phyloP scores from a whole-genome alignment of 2,888 invertebrate genomes.

The Drosophila paranaensis region DNA sequence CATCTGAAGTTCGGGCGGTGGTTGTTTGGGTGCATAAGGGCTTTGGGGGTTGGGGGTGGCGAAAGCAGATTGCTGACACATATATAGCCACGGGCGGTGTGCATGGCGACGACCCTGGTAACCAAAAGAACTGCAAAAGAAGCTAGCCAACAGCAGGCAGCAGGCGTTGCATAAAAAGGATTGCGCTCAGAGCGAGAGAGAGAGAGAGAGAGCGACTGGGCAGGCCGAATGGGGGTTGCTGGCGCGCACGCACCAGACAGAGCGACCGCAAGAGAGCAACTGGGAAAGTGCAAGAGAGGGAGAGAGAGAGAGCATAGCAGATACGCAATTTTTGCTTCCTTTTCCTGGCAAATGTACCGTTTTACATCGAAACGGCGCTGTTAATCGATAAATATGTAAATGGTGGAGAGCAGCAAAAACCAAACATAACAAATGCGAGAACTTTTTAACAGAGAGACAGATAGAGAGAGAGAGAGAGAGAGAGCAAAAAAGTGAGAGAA shows the following conservation, averaged over 20 bases:
- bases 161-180: slow-evolving; percentile 36
- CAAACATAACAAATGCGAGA: slow-evolving; percentile 57
- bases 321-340: slow-evolving; percentile 34
- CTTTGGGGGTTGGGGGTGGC: slow-evolving; percentile 11
- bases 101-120: slow-evolving; percentile 60
- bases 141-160: slow-evolving; percentile 15
- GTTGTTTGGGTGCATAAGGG: slow-evolving; percentile 34
- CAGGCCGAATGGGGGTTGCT: slow-evolving; percentile 31
- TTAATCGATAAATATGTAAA: slow-evolving; percentile 38
- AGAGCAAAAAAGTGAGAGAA: slow-evolving; percentile 5
- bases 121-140: slow-evolving; percentile 57
- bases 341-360: slow-evolving; percentile 51
- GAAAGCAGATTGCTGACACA: slow-evolving; percentile 57
- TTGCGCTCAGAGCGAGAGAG: slow-evolving; percentile 1
- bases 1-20: slow-evolving; percentile 37
- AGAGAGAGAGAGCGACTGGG: background rate
- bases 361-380: slow-evolving; percentile 27
- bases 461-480: slow-evolving; percentile 10
- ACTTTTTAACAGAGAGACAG: slow-evolving; percentile 13
- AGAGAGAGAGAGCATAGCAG: slow-evolving; percentile 29
- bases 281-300: slow-evolving; percentile 9
- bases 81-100: slow-evolving; percentile 54
- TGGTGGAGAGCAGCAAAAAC: slow-evolving; percentile 35
- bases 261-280: slow-evolving; percentile 23
- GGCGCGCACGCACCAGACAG: slow-evolving; percentile 10